phyloP scores from a whole-genome alignment of 2,797 vertebrate genomes.

The Masticophis lateralis region DNA sequence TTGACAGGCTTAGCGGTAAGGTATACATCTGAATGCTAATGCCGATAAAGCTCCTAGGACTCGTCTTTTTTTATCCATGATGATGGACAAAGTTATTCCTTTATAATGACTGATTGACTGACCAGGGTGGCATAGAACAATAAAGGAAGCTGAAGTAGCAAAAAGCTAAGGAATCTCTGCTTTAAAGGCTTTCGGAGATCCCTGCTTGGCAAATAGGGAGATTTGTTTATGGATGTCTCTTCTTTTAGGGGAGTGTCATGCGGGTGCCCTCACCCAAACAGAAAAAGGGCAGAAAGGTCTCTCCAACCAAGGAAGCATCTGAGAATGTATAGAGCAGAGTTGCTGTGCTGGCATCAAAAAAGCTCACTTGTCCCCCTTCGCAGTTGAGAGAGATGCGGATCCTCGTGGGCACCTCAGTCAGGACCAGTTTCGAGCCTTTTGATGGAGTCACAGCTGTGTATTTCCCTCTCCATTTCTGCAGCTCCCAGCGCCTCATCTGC shows the following conservation, averaged over 20 bases:
- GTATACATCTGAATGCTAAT: background rate
- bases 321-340: background rate
- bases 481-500: background rate
- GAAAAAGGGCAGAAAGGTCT: background rate
- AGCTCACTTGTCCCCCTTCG: conserved; percentile 1
- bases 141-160: background rate
- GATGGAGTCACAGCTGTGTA: background rate
- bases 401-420: background rate
- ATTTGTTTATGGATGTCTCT: too few species aligned
- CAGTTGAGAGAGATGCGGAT: conserved; percentile 32
- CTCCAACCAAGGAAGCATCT: background rate
- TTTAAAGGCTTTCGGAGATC: too few species aligned
- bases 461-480: background rate
- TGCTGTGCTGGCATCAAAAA: background rate
- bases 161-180: background rate
- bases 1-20: background rate
- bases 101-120: too few species aligned
- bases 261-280: fast-evolving
- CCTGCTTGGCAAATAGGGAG: too few species aligned
- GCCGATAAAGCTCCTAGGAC: background rate
- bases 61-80: background rate
- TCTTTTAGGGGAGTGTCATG: background rate
- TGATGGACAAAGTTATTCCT: too few species aligned
- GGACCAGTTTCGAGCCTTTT: background rate
- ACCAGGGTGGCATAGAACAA: background rate